phyloP scores from a whole-genome alignment of 2,113 vertebrate species.

The Apistogramma diplotaenia region DNA sequence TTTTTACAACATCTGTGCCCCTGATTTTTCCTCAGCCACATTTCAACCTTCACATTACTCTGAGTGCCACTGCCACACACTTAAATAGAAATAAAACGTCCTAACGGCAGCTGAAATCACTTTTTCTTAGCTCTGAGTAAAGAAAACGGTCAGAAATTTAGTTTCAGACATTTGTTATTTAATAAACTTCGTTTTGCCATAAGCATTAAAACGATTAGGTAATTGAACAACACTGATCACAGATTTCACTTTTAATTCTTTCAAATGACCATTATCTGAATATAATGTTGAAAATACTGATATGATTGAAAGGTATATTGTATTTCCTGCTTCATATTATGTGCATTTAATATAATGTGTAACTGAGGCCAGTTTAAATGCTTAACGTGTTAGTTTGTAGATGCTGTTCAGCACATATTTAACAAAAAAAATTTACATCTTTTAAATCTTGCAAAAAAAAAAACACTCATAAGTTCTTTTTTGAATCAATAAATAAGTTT shows the following conservation, averaged over 20 bases:
- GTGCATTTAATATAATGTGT: neutral
- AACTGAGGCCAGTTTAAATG: neutral
- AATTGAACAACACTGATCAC: neutral
- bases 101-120: neutral
- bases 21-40: constrained; percentile 11
- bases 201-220: neutral
- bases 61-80: neutral
- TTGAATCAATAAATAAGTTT: constrained; percentile 36
- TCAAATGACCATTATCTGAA: neutral
- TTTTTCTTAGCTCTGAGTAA: rapidly evolving
- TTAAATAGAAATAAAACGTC: neutral
- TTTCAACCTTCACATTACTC: constrained; percentile 5
- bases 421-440: neutral
- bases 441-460: neutral
- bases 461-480: neutral
- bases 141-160: neutral
- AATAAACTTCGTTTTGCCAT: too few relatives aligned
- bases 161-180: neutral
- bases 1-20: constrained; percentile 57
- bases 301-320: neutral
- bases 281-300: neutral
- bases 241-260: neutral
- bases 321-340: neutral
- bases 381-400: neutral
- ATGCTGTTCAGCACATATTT: neutral